These are phyloP conservation scores for Linyphia triangularis DNA, from an alignment of 2,888 invertebrate species.

Conservation along the genomic window DNA sequence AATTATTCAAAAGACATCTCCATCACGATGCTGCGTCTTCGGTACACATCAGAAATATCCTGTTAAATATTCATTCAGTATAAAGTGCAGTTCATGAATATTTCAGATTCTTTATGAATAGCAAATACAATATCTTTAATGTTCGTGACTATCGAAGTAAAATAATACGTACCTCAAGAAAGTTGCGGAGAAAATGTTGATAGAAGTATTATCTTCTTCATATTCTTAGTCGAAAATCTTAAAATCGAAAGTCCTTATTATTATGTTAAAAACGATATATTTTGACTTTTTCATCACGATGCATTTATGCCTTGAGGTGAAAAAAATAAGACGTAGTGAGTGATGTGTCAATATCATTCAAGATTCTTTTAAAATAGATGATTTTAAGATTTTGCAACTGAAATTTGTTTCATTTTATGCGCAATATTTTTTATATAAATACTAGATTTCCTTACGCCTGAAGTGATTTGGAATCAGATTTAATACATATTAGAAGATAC, in stretches of 20 bases:
- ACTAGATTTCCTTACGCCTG: no score
- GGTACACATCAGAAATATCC: background rate
- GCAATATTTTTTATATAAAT: no score
- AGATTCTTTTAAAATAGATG: no score
- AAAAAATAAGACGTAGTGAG: background rate
- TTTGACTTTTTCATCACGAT: background rate
- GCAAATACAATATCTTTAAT: constrained; percentile 20
- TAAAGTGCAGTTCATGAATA: constrained; percentile 16
- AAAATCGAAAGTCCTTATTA: background rate
- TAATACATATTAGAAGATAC: no score
- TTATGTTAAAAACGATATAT: background rate
- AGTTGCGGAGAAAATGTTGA: background rate
- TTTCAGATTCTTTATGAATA: constrained; percentile 28
- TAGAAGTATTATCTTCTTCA: constrained; percentile 1
- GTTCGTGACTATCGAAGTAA: constrained; percentile 7
- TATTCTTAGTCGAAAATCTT: background rate
- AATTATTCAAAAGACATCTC: background rate
- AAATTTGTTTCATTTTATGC: no score
- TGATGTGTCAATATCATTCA: background rate
- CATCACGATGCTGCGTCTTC: background rate
- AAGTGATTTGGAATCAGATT: no score
- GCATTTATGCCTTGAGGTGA: background rate
- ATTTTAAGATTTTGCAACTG: no score
- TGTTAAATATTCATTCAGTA: background rate
- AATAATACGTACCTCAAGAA: background rate